Evolutionary conservation across 1,140 invertebrate species (phyloP).

Genomic region (Riptortus pedestris): DNA sequence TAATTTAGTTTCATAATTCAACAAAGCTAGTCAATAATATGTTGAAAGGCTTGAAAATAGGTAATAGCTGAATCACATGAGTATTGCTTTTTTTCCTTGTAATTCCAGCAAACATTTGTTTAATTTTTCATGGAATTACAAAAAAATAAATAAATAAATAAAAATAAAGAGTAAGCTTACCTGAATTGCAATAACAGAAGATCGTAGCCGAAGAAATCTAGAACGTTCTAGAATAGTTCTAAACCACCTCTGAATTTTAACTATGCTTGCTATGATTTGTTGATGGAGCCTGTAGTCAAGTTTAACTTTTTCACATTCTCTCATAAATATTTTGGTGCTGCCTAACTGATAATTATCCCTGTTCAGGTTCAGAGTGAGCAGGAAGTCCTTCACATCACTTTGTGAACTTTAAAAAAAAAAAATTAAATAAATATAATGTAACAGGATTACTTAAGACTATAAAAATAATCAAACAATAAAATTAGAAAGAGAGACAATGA

Average conservation of each 20-base stretch:
- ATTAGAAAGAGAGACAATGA: background rate
- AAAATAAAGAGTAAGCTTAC: slow-evolving; percentile 32
- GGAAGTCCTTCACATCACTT: slow-evolving; percentile 66
- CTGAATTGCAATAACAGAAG: slow-evolving; percentile 67
- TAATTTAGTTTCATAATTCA: too few relatives aligned
- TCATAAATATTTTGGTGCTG: slow-evolving; percentile 79
- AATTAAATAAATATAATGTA: background rate
- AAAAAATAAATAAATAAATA: background rate
- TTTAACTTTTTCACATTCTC: slow-evolving; percentile 88
- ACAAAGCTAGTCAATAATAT: too few relatives aligned
- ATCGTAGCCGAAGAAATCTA: slow-evolving; percentile 60
- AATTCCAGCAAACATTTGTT: too few relatives aligned
- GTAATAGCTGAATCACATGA: too few relatives aligned
- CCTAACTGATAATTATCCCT: slow-evolving; percentile 86
- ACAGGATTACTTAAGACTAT: background rate
- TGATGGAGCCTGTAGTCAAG: slow-evolving; percentile 84
- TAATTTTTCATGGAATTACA: too few relatives aligned
- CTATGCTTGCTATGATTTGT: slow-evolving; percentile 85
- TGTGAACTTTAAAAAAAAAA: slow-evolving; percentile 47
- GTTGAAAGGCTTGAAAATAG: too few relatives aligned
- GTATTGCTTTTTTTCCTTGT: too few relatives aligned
- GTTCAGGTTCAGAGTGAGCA: slow-evolving; percentile 68
- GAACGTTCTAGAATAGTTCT: slow-evolving; percentile 65
- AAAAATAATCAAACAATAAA: background rate
- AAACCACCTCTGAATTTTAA: slow-evolving; percentile 87